A percentile compares a stretch with the other conserved stretches of the same genome.
These are phyloP conservation scores for Heteromurus nitidus DNA, from an alignment of 2,888 invertebrate genomes.

Conservation along the genomic window DNA sequence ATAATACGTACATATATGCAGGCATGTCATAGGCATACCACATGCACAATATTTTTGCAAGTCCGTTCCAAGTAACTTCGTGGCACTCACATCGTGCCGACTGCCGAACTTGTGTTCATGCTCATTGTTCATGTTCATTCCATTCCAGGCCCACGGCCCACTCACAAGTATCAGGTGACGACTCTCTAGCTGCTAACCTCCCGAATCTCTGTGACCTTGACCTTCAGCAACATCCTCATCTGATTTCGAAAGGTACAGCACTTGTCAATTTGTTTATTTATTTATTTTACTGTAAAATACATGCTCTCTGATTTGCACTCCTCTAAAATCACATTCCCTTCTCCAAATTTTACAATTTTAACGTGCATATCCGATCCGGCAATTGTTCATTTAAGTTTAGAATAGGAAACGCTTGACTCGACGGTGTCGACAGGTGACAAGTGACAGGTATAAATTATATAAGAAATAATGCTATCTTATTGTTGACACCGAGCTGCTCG, in stretches of 20 bases:
- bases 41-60: constrained; percentile 24
- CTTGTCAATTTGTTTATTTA: not conserved
- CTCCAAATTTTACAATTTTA: no score
- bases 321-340: no score
- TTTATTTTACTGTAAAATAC: not conserved
- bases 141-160: constrained; percentile 53
- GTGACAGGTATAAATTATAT: not conserved
- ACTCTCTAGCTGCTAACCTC: constrained; percentile 29
- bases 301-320: no score
- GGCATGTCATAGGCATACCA: not conserved
- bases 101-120: constrained; percentile 42
- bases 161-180: constrained; percentile 56
- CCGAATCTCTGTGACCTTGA: constrained; percentile 44
- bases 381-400: no score
- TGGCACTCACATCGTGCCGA: constrained; percentile 31
- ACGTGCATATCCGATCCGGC: no score
- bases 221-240: constrained; percentile 38
- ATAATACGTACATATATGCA: not conserved
- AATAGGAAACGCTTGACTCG: no score
- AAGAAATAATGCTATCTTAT: no score
- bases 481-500: no score
- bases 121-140: constrained; percentile 64
- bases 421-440: not conserved
- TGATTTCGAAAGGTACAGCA: constrained; percentile 40
- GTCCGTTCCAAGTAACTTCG: not conserved